Percentiles rank a stretch among this genome's conserved stretches.
phyloP scores from a whole-genome alignment of 2,888 invertebrate genomes.

The Agonopterix subpropinquella region DNA sequence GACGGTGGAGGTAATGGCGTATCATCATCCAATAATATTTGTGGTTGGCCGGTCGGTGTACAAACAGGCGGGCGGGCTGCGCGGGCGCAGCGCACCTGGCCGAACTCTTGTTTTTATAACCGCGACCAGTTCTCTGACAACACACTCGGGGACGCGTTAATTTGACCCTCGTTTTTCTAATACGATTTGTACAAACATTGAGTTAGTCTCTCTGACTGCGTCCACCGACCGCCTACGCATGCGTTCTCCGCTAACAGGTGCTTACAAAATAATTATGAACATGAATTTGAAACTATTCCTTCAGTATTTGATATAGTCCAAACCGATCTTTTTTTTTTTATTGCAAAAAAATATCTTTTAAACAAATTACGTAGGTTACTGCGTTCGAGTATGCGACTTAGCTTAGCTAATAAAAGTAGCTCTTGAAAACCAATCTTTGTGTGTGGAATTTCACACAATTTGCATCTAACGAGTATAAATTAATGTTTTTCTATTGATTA shows the following conservation, averaged over 20 bases:
- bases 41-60: constrained; percentile 12
- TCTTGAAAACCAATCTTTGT: too few species aligned
- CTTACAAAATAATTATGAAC: too few species aligned
- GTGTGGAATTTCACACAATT: too few species aligned
- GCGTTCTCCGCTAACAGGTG: background rate
- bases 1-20: constrained; percentile 30
- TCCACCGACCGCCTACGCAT: background rate
- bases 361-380: too few species aligned
- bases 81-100: constrained; percentile 26
- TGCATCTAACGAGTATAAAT: too few species aligned
- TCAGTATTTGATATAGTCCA: too few species aligned
- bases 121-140: constrained; percentile 40
- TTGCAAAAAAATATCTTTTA: too few species aligned
- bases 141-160: constrained; percentile 46
- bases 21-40: constrained; percentile 62
- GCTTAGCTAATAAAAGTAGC: too few species aligned
- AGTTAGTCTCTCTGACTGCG: background rate
- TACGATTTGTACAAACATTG: constrained; percentile 28
- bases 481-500: too few species aligned
- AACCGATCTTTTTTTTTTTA: too few species aligned
- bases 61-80: background rate
- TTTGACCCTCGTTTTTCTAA: constrained; percentile 48
- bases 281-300: too few species aligned
- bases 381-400: too few species aligned
- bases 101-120: constrained; percentile 44